Evolutionary conservation across 2,797 vertebrate species (phyloP).

Genomic region (Acanthornis magna): DNA sequence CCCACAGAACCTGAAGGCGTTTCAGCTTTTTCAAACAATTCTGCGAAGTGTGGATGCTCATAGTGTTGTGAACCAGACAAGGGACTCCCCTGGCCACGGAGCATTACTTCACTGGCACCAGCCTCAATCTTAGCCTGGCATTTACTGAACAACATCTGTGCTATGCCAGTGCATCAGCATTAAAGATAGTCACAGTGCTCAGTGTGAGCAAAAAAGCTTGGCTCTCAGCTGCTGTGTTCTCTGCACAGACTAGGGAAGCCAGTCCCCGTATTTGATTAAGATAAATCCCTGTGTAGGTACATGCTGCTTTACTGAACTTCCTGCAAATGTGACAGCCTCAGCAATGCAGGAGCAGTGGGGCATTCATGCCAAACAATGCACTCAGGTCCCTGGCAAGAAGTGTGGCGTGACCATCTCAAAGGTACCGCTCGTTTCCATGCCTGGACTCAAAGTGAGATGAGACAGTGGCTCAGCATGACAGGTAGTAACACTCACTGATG

Average conservation of each 20-base stretch:
- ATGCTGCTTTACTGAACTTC: not conserved
- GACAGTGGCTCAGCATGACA: not conserved
- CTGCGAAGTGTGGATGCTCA: not conserved
- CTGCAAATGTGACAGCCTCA: conserved; percentile 9
- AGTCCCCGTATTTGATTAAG: not conserved
- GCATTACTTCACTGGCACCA: not conserved
- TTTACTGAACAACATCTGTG: conserved; percentile 39
- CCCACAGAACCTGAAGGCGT: not conserved
- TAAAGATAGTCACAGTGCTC: not conserved
- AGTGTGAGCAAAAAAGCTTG: not conserved
- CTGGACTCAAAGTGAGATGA: not conserved
- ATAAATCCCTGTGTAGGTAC: not conserved
- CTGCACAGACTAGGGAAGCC: not conserved
- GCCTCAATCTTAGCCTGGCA: not conserved
- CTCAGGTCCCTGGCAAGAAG: not conserved
- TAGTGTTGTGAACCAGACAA: not conserved
- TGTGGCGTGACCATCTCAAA: not conserved
- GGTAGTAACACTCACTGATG: not conserved
- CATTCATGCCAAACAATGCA: not conserved
- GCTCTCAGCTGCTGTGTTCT: not conserved
- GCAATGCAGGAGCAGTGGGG: not conserved
- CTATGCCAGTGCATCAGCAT: not conserved
- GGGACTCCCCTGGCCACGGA: not conserved
- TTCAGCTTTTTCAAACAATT: not conserved
- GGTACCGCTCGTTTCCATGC: rapidly evolving